phyloP scores from a whole-genome alignment of 2,113 vertebrate genomes.

The Apteryx mantelli region DNA sequence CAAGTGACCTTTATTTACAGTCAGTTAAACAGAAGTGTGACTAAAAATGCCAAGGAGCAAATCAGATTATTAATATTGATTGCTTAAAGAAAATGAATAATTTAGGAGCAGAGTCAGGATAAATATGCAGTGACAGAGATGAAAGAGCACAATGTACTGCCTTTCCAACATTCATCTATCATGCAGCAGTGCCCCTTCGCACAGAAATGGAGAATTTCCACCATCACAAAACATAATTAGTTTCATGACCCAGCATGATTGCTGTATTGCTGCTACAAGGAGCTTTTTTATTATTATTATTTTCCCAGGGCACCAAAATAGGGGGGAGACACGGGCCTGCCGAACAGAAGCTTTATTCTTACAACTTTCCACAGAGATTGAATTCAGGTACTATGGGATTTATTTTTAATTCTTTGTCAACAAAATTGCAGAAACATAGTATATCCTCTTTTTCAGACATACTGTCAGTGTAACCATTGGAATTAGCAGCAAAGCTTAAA shows the following conservation, averaged over 20 bases:
- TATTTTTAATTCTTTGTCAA: conserved; percentile 51
- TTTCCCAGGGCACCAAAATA: conserved; percentile 36
- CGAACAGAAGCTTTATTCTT: conserved; percentile 36
- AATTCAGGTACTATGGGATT: conserved; percentile 47
- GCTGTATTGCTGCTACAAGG: conserved; percentile 38
- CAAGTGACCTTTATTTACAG: conserved; percentile 91
- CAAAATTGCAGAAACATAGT: conserved; percentile 3
- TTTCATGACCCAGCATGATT: conserved; percentile 77
- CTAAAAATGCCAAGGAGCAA: conserved; percentile 88
- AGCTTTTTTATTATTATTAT: conserved; percentile 11
- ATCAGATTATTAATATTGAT: conserved; percentile 92
- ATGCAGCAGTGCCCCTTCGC: conserved; percentile 53
- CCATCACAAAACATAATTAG: conserved; percentile 77
- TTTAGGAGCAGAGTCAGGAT: conserved; percentile 84
- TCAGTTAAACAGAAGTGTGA: conserved; percentile 89
- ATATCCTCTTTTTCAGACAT: neutral
- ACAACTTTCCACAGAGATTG: conserved; percentile 46
- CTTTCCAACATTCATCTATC: conserved; percentile 77
- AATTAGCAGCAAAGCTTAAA: neutral
- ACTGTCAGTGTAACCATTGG: neutral
- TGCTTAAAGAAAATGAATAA: conserved; percentile 90
- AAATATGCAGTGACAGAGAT: conserved; percentile 83
- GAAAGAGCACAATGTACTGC: conserved; percentile 72
- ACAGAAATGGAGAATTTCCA: conserved; percentile 78
- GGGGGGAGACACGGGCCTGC: neutral